Evolutionary conservation across 2,888 invertebrate genomes (phyloP), one percentile per base, ranked within the genome.

Genomic region (Amiota mariae): DNA sequence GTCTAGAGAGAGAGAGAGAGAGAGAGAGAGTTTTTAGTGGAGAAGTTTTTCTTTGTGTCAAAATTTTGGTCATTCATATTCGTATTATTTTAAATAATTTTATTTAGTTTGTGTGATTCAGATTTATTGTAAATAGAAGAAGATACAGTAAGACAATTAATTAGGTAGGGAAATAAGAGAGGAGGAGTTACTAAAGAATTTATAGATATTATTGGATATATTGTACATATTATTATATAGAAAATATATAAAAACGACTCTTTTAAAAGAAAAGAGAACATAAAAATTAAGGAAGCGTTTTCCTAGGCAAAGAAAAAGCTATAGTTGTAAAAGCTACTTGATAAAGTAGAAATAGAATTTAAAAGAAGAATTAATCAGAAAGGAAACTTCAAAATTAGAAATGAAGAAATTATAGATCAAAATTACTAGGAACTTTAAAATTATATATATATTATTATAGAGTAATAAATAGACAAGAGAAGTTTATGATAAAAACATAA

Each of bases 21-120:
- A 36, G 8, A 36, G n/a, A n/a, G n/a, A n/a, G n/a, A n/a, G n/a
- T 63, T n/a, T 24, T 36, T 20, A 48, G 36, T 51, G 24, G 54
- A 68, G 8, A 68, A 68, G 67, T 68, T 68, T 68, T 68, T 68
- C 67, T 68, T 68, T 68, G 67, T 68, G 67, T 66, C 48, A 54
- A 8, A 54, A 46, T 63, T 46, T 63, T 12, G 20, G 59, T 46
- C 20, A 48, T 47, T 36, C 36, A 9, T 48, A 49, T 12, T 66
- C 48, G 47, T 64, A 13, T 10, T 67, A 10, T 64, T 68, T 68
- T 49, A 12, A 48, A 64, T 64, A 46, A 13, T n/a, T 48, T 18
- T 36, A 36, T 8, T 18, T 24, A 36, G 13, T 66, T 67, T 24
- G 51, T 51, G 15, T 68, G 10, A 15, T 18, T 46, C 2, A 10